These are phyloP conservation scores for Drosophila insularis DNA, from an alignment of 1,140 invertebrate genomes.

Conservation along the genomic window DNA sequence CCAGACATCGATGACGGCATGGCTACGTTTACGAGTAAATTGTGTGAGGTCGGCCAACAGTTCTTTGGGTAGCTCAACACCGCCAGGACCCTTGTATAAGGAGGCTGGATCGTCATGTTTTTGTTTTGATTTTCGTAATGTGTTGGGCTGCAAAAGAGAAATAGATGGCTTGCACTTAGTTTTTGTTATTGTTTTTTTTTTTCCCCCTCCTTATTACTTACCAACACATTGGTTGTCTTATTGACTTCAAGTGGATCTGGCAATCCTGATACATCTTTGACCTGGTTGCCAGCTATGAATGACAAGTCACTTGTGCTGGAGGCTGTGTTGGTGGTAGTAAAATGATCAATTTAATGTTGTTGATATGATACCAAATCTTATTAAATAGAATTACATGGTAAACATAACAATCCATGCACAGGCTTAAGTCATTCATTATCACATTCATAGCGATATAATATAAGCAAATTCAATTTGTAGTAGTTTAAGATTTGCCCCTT, in stretches of 20 bases:
- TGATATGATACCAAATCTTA: too few species aligned
- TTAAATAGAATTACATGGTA: not conserved
- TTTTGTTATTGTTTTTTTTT: not conserved
- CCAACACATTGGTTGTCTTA: constrained; percentile 62
- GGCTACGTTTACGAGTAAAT: constrained; percentile 89
- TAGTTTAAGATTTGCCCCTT: too few species aligned
- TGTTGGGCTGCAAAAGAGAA: constrained; percentile 43
- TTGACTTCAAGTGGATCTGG: constrained; percentile 74
- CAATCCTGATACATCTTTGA: constrained; percentile 73
- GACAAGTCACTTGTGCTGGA: constrained; percentile 82
- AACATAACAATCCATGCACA: constrained; percentile 8
- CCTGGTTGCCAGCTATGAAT: constrained; percentile 67
- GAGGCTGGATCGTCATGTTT: constrained; percentile 76
- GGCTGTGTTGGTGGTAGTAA: constrained; percentile 38
- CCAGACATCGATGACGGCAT: constrained; percentile 97
- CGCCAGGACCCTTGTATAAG: constrained; percentile 83
- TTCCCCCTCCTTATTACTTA: constrained; percentile 25
- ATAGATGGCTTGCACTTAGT: not conserved
- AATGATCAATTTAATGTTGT: not conserved
- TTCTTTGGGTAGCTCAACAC: constrained; percentile 85
- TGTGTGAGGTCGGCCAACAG: constrained; percentile 87
- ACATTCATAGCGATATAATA: not conserved
- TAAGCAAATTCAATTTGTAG: not conserved
- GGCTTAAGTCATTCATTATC: not conserved
- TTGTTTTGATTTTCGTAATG: constrained; percentile 82